Base-by-base conservation (phyloP, 2,888 invertebrate species). In the Gortyna flavago region DNA sequence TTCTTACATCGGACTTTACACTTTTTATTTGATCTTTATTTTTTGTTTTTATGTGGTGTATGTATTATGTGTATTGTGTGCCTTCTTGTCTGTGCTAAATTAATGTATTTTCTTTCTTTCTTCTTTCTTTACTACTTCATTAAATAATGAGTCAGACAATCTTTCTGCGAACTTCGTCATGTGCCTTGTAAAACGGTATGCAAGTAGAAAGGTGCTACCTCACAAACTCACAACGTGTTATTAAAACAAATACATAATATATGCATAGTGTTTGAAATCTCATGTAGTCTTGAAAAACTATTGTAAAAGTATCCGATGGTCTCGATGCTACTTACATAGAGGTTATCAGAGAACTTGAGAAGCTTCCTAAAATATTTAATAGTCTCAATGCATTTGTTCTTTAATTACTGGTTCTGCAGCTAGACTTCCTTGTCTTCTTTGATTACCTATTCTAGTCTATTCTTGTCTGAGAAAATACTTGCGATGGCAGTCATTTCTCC, bases 201-300 rank as follows among this genome's bases (percentile, higher is more conserved):
- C 61, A 66, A 73, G 64, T 83, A 88, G 88, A 88, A 88, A 88
- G 88, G 77, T 85, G 85, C 29, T 71, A 84, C 68, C 67, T 85
- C 41, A 68, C 59, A 68, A 85, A 72, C 70, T 81, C 64, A 68
- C 62, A 61, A 54, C 75, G 74, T 67, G 54, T 79, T 66, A 35
- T 75, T 80, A 78, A 86, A 71, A 65, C 65, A 74, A 62, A 82
- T 62, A 77, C 79, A 1, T 25, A 81, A 77, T 81, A 1, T 25
- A 81, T 67, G 48, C 35, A 57, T 5, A 59, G n/a, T 13, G 73
- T 77, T 77, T 62, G 41, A 83, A 76, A 77, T 64, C n/a, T 72
- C 72, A 62, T 75, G 48, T 57, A 69, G 32, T 57, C 2, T 61
- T 51, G 29, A 25, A 41, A 32, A 18, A 8, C 41, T 35, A 6